These are phyloP conservation scores for Palythoa caribaeorum DNA, from an alignment of 92 coral and sea anemone genomes.

Conservation along the genomic window DNA sequence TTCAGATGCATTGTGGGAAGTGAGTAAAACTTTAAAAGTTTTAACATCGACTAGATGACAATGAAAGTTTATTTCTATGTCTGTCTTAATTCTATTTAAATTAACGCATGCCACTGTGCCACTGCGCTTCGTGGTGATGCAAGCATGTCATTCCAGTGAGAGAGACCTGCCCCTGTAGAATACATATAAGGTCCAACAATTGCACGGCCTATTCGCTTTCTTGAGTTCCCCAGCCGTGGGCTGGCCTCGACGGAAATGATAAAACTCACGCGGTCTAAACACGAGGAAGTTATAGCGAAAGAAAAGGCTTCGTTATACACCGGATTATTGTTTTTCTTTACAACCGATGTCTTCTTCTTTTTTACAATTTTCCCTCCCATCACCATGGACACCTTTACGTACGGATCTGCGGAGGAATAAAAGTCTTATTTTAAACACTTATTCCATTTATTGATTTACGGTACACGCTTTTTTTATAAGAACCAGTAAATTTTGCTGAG, in stretches of 20 bases:
- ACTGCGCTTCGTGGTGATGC: conserved; percentile 85
- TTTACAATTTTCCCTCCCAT: conserved; percentile 85
- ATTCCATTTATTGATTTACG: too few relatives aligned
- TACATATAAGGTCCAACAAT: conserved; percentile 94
- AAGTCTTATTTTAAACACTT: not conserved
- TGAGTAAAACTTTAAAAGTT: too few relatives aligned
- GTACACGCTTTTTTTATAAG: too few relatives aligned
- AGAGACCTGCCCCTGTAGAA: conserved; percentile 90
- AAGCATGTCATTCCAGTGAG: conserved; percentile 96
- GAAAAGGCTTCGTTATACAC: conserved; percentile 92
- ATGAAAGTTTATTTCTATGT: not conserved
- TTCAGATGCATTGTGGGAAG: too few relatives aligned
- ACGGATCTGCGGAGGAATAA: conserved; percentile 69
- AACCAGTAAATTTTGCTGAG: too few relatives aligned
- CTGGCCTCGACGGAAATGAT: conserved; percentile 78
- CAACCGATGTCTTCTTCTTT: conserved; percentile 76
- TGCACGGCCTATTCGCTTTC: conserved; percentile 86
- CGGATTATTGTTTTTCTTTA: conserved; percentile 61
- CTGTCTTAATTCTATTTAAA: conserved; percentile 30
- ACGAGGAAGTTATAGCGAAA: conserved; percentile 76
- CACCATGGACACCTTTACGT: conserved; percentile 90
- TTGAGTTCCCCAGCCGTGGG: conserved; percentile 80
- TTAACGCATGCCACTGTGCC: conserved; percentile 93
- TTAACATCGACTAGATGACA: too few relatives aligned
- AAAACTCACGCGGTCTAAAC: conserved; percentile 86